Conservation (phyloP, 2,113 vertebrate genomes). For the Choloepus hoffmanni region DNA sequence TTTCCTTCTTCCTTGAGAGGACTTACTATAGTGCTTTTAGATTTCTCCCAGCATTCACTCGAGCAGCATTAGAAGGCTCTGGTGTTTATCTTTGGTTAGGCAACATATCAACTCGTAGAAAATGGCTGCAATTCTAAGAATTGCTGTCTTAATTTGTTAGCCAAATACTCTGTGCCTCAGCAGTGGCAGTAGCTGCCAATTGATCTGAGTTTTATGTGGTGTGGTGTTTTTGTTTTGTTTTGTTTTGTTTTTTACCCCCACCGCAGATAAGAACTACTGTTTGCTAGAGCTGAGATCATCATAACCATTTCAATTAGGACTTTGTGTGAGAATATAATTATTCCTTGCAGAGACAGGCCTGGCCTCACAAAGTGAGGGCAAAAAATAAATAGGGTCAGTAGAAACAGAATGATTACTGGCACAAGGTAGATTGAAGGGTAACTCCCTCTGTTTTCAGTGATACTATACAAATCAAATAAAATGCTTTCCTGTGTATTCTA, state of each 20-base stretch:
- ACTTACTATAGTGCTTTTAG: background rate
- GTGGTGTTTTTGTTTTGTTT: background rate
- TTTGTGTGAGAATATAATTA: slow-evolving; percentile 50
- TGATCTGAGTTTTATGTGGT: slow-evolving; percentile 70
- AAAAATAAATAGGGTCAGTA: background rate
- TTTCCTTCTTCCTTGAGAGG: background rate
- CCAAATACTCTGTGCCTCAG: slow-evolving; percentile 62
- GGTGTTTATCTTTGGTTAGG: slow-evolving; percentile 60
- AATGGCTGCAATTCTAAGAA: slow-evolving; percentile 81
- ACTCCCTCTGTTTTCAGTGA: slow-evolving; percentile 70
- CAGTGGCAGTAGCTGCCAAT: slow-evolving; percentile 62
- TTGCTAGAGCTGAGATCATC: slow-evolving; percentile 78
- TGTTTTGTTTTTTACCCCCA: background rate
- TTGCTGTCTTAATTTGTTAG: background rate
- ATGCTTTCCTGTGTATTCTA: slow-evolving; percentile 75
- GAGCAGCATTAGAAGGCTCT: background rate
- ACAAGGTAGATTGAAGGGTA: background rate
- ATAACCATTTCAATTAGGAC: slow-evolving; percentile 52
- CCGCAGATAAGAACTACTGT: slow-evolving; percentile 75
- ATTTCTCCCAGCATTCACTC: slow-evolving; percentile 35
- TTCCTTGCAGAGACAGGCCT: slow-evolving; percentile 58
- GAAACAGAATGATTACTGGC: background rate
- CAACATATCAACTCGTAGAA: slow-evolving; percentile 67
- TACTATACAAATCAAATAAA: slow-evolving; percentile 74
- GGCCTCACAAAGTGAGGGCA: slow-evolving; percentile 12